Percentiles rank a stretch among this genome's conserved stretches.
Evolutionary conservation across 2,888 invertebrate genomes (phyloP).

Genomic region (Ellobium chinense): DNA sequence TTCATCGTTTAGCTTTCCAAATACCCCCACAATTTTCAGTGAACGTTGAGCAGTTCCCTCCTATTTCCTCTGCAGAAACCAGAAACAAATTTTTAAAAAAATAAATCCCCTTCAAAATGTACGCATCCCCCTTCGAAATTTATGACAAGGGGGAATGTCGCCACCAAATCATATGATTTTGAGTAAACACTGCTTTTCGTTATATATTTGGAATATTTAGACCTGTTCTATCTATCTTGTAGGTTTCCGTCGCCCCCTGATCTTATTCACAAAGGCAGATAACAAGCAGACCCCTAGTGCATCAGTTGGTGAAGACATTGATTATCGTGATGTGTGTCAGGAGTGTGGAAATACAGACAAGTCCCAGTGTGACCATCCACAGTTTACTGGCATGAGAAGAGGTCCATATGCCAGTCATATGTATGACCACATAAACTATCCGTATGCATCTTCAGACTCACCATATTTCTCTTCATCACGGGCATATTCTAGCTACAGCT

Average conservation of each 20-base stretch:
- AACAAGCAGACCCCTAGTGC: conserved; percentile 58
- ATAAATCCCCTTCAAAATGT: too few species aligned
- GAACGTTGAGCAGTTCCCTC: too few species aligned
- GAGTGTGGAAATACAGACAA: conserved; percentile 40
- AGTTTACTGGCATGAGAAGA: conserved; percentile 40
- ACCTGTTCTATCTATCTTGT: conserved; percentile 44
- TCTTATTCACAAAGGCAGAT: conserved; percentile 73
- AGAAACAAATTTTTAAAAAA: too few species aligned
- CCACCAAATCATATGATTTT: too few species aligned
- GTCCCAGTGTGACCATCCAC: conserved; percentile 24
- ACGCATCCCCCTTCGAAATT: too few species aligned
- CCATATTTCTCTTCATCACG: conserved; percentile 17
- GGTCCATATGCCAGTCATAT: conserved; percentile 39
- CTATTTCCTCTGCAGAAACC: too few species aligned
- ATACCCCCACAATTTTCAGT: too few species aligned
- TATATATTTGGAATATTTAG: too few species aligned
- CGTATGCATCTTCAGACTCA: conserved; percentile 2
- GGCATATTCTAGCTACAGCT: conserved; percentile 15
- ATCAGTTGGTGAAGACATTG: conserved; percentile 16
- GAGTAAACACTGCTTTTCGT: too few species aligned
- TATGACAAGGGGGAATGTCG: too few species aligned
- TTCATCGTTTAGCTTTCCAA: too few species aligned
- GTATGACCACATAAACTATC: conserved; percentile 44
- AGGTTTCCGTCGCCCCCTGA: conserved; percentile 76
- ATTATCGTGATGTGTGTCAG: conserved; percentile 20